These are phyloP conservation scores for Synanthedon andrenaeformis DNA, from an alignment of 2,888 invertebrate genomes.

Conservation along the genomic window DNA sequence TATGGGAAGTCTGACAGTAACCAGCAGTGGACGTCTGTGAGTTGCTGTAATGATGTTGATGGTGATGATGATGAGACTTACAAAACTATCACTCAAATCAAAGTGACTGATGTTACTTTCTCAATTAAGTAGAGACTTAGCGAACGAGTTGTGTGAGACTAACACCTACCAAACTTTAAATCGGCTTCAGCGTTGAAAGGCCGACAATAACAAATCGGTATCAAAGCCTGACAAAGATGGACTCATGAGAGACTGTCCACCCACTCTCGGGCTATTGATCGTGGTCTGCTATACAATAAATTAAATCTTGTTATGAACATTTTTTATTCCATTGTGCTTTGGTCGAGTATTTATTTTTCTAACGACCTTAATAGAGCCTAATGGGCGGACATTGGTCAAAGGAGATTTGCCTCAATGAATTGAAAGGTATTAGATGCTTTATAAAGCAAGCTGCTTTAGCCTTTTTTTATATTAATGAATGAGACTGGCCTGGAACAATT, in stretches of 20 bases:
- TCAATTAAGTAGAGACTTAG: not conserved
- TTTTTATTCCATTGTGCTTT: conserved; percentile 60
- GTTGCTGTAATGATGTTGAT: no score
- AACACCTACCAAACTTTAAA: conserved; percentile 63
- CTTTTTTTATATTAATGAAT: conserved; percentile 5
- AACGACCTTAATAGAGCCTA: conserved; percentile 38
- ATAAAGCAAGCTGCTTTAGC: conserved; percentile 9
- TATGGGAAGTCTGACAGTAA: no score
- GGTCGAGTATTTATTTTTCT: conserved; percentile 55
- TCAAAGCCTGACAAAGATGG: conserved; percentile 69
- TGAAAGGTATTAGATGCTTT: conserved; percentile 13
- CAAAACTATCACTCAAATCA: not conserved
- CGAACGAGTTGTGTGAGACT: conserved; percentile 9
- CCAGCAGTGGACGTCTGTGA: no score
- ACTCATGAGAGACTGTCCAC: conserved; percentile 68
- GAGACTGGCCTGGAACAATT: no score
- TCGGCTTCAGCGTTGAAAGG: conserved; percentile 55
- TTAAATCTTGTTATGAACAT: conserved; percentile 67
- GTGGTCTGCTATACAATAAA: conserved; percentile 58
- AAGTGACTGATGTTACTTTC: not conserved
- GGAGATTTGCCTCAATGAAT: conserved; percentile 25
- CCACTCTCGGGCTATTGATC: conserved; percentile 63
- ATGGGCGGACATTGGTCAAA: conserved; percentile 65
- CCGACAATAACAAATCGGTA: conserved; percentile 68
- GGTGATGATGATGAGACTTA: no score